Percentiles rank a stretch among this genome's conserved stretches.
phyloP scores from a whole-genome alignment of 2,888 invertebrate species.

The Hirtodrosophila alboralis region DNA sequence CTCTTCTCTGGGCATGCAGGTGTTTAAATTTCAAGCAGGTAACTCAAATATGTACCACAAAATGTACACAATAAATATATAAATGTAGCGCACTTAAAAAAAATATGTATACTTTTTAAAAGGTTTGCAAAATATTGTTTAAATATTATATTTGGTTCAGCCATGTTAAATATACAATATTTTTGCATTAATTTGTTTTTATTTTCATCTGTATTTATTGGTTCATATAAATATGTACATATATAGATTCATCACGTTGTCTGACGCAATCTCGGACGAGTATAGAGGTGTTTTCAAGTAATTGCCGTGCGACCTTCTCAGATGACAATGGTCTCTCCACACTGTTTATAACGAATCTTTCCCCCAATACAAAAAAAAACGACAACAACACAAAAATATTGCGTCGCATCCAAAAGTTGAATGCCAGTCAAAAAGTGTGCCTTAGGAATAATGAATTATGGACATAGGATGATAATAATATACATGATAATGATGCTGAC shows the following conservation, averaged over 20 bases:
- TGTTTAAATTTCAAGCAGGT: slow-evolving; percentile 24
- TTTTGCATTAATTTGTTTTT: slow-evolving; percentile 7
- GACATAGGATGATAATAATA: slow-evolving; percentile 6
- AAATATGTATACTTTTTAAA: slow-evolving; percentile 62
- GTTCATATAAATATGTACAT: too few species aligned
- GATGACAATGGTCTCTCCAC: slow-evolving; percentile 67
- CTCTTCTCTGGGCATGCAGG: slow-evolving; percentile 19
- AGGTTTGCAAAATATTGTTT: slow-evolving; percentile 67
- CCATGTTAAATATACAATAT: slow-evolving; percentile 28
- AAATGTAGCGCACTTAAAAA: slow-evolving; percentile 53
- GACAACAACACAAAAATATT: slow-evolving; percentile 41
- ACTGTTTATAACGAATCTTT: slow-evolving; percentile 13
- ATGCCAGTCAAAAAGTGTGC: slow-evolving; percentile 62
- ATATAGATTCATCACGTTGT: slow-evolving; percentile 49
- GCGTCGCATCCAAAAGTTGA: slow-evolving; percentile 64
- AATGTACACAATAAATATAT: slow-evolving; percentile 38
- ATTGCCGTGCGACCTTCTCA: slow-evolving; percentile 68
- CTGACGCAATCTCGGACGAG: slow-evolving; percentile 65
- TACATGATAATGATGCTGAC: slow-evolving; percentile 3
- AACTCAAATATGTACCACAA: slow-evolving; percentile 50
- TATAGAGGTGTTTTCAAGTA: slow-evolving; percentile 51
- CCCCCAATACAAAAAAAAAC: slow-evolving; percentile 13
- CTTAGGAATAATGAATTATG: slow-evolving; percentile 31
- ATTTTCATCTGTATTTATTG: slow-evolving; percentile 40
- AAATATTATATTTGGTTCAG: slow-evolving; percentile 62